A percentile compares a stretch with the other conserved stretches of the same genome.
These are phyloP conservation scores for Drosophila diplacantha DNA, from an alignment of 2,888 invertebrate genomes.

Conservation along the genomic window DNA sequence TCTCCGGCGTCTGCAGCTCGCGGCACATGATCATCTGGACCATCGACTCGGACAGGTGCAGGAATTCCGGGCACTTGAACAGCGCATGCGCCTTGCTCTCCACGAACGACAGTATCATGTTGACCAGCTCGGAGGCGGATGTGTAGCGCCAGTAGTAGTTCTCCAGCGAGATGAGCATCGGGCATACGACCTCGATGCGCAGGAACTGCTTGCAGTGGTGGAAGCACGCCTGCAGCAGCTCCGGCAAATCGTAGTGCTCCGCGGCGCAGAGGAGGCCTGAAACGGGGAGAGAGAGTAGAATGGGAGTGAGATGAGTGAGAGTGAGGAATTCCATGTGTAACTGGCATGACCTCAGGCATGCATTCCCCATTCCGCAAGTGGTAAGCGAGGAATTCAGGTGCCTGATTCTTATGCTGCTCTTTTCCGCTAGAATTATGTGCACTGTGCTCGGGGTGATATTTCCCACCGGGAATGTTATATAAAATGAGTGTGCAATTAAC, in stretches of 20 bases:
- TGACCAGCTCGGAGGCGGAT: constrained; percentile 94
- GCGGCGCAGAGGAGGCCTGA: constrained; percentile 90
- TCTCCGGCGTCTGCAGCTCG: constrained; percentile 92
- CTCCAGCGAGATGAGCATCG: constrained; percentile 93
- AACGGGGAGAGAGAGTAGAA: background rate
- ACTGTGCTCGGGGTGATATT: too few relatives aligned
- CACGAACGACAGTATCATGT: constrained; percentile 94
- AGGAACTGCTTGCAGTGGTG: constrained; percentile 96
- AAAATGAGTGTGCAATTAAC: too few relatives aligned
- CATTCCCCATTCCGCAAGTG: background rate
- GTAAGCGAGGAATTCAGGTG: background rate
- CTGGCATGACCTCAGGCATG: background rate
- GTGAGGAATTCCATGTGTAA: background rate
- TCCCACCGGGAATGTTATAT: too few relatives aligned
- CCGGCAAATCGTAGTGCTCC: constrained; percentile 95
- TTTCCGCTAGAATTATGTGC: too few relatives aligned
- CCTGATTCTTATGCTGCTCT: too few relatives aligned
- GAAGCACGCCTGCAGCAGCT: constrained; percentile 94
- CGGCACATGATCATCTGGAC: constrained; percentile 96
- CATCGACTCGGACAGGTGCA: constrained; percentile 94
- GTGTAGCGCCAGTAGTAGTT: constrained; percentile 98
- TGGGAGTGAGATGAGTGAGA: background rate
- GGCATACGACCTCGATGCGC: constrained; percentile 93
- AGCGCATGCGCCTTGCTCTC: constrained; percentile 91
- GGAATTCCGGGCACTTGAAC: constrained; percentile 90